Percentiles rank a stretch among this genome's conserved stretches.
phyloP scores from a whole-genome alignment of 2,888 invertebrate genomes.

The Nephrocerus scutellatus region DNA sequence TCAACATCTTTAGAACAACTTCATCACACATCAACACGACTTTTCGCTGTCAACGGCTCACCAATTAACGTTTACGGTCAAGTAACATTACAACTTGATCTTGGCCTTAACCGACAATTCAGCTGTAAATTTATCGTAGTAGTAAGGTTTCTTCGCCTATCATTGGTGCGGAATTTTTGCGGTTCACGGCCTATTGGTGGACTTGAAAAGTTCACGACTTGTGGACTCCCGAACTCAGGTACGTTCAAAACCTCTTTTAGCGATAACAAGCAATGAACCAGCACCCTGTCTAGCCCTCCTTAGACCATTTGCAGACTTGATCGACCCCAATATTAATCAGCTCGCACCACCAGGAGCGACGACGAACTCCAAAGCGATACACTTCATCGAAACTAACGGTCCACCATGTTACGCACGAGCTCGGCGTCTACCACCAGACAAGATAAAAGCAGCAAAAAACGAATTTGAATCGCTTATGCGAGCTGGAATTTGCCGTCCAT shows the following conservation, averaged over 20 bases:
- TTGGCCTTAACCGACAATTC: constrained; percentile 23
- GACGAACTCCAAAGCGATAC: constrained; percentile 10
- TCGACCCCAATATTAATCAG: too few species aligned
- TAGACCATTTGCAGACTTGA: too few species aligned
- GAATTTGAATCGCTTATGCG: constrained; percentile 19
- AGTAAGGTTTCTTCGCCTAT: constrained; percentile 24
- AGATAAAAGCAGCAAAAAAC: constrained; percentile 15
- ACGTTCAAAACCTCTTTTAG: not conserved
- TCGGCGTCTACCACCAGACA: constrained; percentile 12
- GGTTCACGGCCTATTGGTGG: constrained; percentile 13
- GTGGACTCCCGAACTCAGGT: constrained; percentile 11
- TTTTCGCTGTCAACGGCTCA: constrained; percentile 20
- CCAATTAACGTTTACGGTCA: constrained; percentile 19
- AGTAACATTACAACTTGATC: constrained; percentile 11
- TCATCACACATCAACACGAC: constrained; percentile 1
- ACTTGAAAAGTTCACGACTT: constrained; percentile 11
- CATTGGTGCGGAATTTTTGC: constrained; percentile 24
- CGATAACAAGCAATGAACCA: too few species aligned
- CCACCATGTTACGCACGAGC: constrained; percentile 14
- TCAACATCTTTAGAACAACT: not conserved
- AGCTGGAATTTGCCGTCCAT: constrained; percentile 16
- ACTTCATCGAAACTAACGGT: constrained; percentile 17
- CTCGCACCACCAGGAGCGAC: too few species aligned
- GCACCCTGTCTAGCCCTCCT: too few species aligned
- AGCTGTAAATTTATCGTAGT: constrained; percentile 24